These are phyloP conservation scores for Drosophila flavopinicola DNA, from an alignment of 2,888 invertebrate genomes.

Conservation along the genomic window DNA sequence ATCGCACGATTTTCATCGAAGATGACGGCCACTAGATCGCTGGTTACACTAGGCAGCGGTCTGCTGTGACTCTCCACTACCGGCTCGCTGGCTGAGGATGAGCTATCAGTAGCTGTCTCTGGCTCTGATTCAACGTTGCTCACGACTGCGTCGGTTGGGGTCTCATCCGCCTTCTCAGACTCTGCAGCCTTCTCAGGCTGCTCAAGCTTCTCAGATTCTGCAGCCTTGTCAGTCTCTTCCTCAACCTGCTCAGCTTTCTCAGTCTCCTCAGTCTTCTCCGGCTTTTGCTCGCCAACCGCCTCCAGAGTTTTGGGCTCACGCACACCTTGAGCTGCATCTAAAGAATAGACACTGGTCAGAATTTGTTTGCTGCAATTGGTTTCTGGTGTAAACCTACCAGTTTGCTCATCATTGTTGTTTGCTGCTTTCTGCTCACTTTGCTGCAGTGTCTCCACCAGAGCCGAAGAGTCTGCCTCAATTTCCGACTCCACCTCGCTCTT, in stretches of 20 bases:
- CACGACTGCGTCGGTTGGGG: background rate
- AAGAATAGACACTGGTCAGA: background rate
- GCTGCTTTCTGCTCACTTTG: slow-evolving; percentile 11
- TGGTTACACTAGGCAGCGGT: slow-evolving; percentile 53
- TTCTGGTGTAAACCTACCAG: slow-evolving; percentile 20
- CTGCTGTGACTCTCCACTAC: slow-evolving; percentile 10
- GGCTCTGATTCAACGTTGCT: background rate
- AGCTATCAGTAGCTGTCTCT: slow-evolving; percentile 16
- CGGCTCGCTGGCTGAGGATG: slow-evolving; percentile 8
- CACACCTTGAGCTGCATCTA: slow-evolving; percentile 33
- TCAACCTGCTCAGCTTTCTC: background rate
- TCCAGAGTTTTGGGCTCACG: slow-evolving; percentile 62
- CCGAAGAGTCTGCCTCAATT: slow-evolving; percentile 51
- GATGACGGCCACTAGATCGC: slow-evolving; percentile 52
- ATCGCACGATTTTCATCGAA: slow-evolving; percentile 56
- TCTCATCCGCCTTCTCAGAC: background rate
- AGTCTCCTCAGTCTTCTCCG: background rate
- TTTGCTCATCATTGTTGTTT: slow-evolving; percentile 20
- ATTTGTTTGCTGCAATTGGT: background rate
- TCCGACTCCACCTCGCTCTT: slow-evolving; percentile 70
- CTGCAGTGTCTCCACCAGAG: slow-evolving; percentile 24
- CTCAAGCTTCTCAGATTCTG: background rate
- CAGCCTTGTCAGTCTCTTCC: background rate
- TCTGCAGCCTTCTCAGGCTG: slow-evolving; percentile 3
- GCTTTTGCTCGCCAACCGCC: slow-evolving; percentile 1